Evolutionary conservation across 2,888 invertebrate species (phyloP), one percentile per base, ranked within the genome.

Genomic region (Plagodis dolabraria): DNA sequence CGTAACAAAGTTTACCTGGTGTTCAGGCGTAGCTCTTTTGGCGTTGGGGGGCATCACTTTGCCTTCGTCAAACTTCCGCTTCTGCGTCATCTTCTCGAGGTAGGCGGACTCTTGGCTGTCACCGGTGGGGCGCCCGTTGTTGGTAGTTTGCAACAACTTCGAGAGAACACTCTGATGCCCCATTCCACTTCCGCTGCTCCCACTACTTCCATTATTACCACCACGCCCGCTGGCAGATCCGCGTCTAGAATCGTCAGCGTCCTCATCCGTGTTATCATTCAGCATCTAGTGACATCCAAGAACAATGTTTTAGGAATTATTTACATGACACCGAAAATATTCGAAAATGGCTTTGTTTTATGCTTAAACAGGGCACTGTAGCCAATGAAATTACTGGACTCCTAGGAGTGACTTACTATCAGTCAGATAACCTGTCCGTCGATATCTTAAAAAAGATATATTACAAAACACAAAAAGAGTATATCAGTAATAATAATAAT

Each of bases 191-290:
- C 77, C 68, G 35, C 75, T 73, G 22, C 73, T 74, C 7, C 74
- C 73, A n/a, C 75, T 73, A 22, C 74, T 74, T 6, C 74, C 73
- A 11, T 85, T 86, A 12, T 40, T 40, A 9, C 40, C 40, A 10
- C 40, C 40, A 10, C 40, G 40, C 5, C 40, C 40, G 40, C 40
- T 40, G 9, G 10, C 8, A 10, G 40, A 40, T 10, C 83, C 87
- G 74, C 86, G 93, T 71, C 93, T 92, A 68, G 89, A 89, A 65
- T 95, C 96, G 60, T 95, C 94, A 65, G 95, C 95, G 70, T 97
- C 97, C 71, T 96, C 96, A 73, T 97, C 97, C 61, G 95, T 96
- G 86, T 96, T 96, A 68, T 97, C 96, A 80, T 97, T 97, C 65
- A 97, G 91, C 83, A 97, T 94, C 96, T 97, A 63, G 22, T 22